Percentiles rank a stretch among this genome's conserved stretches.
Evolutionary conservation across 53 echinoderm and acorn worm species (phyloP).

Genomic region (Apostichopus leukothele): DNA sequence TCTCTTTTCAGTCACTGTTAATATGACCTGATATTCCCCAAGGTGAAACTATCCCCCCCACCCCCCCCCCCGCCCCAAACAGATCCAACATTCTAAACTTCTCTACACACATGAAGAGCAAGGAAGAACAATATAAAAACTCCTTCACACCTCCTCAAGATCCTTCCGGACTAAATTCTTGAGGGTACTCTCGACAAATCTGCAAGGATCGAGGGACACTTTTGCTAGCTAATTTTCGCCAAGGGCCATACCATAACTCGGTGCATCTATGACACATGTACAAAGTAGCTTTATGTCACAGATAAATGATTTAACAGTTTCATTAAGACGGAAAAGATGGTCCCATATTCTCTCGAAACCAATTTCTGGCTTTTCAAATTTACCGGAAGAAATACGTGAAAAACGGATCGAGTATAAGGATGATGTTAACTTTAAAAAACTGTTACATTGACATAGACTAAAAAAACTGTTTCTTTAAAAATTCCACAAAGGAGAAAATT

Average conservation of each 20-base stretch:
- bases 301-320: too few species aligned
- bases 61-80: neutral
- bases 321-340: too few species aligned
- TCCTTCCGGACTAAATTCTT: neutral
- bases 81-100: neutral
- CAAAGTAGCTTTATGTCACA: too few species aligned
- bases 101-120: neutral
- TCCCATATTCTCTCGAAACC: too few species aligned
- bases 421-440: too few species aligned
- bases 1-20: neutral
- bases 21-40: neutral
- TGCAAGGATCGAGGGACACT: neutral
- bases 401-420: too few species aligned
- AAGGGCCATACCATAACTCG: neutral
- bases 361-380: too few species aligned
- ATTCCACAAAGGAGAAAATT: too few species aligned
- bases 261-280: neutral
- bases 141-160: neutral
- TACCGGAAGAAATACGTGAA: too few species aligned
- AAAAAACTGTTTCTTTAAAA: too few species aligned
- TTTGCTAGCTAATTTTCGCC: neutral
- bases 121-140: neutral
- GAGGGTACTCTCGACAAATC: neutral
- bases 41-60: neutral
- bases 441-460: too few species aligned